phyloP scores from a whole-genome alignment of 2,888 invertebrate species.

The Drosophila austrosaltans region DNA sequence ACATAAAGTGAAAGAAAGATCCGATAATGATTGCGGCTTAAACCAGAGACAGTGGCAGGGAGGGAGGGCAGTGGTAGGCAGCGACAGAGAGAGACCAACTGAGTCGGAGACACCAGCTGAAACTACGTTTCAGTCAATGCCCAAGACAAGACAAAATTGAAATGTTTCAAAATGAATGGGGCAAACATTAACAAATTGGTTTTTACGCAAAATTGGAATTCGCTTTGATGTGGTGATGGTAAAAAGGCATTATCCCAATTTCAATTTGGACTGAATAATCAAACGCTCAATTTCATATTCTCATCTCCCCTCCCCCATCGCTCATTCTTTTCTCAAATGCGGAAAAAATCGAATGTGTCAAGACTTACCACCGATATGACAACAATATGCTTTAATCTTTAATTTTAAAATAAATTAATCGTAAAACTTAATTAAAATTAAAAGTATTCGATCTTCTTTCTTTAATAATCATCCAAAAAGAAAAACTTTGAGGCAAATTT shows the following conservation, averaged over 20 bases:
- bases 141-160: slow-evolving; percentile 38
- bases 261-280: not conserved
- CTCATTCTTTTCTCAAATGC: too few relatives aligned
- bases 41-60: slow-evolving; percentile 28
- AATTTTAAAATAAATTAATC: too few relatives aligned
- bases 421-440: too few relatives aligned
- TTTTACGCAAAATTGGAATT: not conserved
- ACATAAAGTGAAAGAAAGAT: slow-evolving; percentile 31
- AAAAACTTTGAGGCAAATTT: too few relatives aligned
- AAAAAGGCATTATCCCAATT: not conserved
- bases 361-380: too few relatives aligned
- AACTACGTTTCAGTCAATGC: not conserved
- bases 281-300: slow-evolving; percentile 4
- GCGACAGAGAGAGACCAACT: slow-evolving; percentile 25
- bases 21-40: slow-evolving; percentile 64
- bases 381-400: too few relatives aligned
- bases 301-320: not conserved
- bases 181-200: slow-evolving; percentile 10
- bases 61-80: not conserved
- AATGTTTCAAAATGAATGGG: slow-evolving; percentile 16
- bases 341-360: too few relatives aligned
- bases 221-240: not conserved
- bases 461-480: too few relatives aligned
- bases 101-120: too few relatives aligned
- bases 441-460: too few relatives aligned